Base-by-base conservation (phyloP, 2,113 vertebrate species). In the Pomatorhinus ruficollis region DNA sequence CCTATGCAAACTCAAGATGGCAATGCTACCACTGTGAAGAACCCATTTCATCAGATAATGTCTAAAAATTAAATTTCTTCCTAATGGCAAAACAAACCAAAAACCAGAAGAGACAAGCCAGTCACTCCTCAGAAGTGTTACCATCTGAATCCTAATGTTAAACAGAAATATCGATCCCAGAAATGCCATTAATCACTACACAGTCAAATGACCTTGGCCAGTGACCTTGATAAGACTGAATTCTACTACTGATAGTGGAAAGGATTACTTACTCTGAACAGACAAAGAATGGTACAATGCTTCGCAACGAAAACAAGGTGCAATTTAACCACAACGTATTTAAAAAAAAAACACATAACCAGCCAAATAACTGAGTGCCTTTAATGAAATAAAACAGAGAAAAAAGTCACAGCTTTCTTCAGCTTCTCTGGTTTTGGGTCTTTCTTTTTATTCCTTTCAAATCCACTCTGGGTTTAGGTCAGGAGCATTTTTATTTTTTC, bases 181-280 rank as follows among this genome's bases (percentile, higher is more conserved):
- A 81, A 91, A 87, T 85, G 79, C 91, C 28, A 54, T 93, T 93
- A 97, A 84, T 92, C 75, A 89, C 60, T 80, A 61, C 87, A 60
- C 37, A 79, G 91, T 35, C 63, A 94, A 94, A 81, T 22, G 15
- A 76, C 81, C 71, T 94, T 93, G 76, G 42, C 65, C 47, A 93
- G 57, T 89, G 95, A 96, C 95, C 93, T 94, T 91, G 83, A 83
- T 90, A 77, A 88, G 66, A 50, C 75, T 85, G 70, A 92, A 80
- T 95, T 96, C 49, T 52, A 66, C 76, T 39, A 28, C 83, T 66
- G 75, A 95, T 78, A 87, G 50, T 16, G 31, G 52, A 93, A 95
- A 66, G 59, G 85, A 92, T 72, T 59, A 82, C 39, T 74, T 56
- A 63, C 42, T 87, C 60, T 75, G 23, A 59, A 87, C 60, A 79